Evolutionary conservation across 2,797 vertebrate genomes (phyloP).

Genomic region (Melanotaenia nigrans): DNA sequence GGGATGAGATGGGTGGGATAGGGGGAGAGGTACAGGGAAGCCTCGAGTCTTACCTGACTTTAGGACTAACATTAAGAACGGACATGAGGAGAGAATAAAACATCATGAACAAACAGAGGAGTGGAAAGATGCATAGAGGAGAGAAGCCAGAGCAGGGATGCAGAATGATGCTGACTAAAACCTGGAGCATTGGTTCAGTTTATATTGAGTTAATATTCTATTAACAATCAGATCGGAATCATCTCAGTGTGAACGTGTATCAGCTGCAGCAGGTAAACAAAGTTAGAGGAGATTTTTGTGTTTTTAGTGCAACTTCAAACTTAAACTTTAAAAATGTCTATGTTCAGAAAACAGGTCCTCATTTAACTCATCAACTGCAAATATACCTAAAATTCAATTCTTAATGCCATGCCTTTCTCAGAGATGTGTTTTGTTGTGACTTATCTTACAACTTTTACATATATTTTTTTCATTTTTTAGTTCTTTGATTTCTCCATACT

Average conservation of each 20-base stretch:
- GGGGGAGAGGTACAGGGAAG: background rate
- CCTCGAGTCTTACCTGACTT: conserved; percentile 94
- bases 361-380: too few species aligned
- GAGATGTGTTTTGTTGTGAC: too few species aligned
- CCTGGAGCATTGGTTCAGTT: background rate
- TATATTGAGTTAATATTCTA: background rate
- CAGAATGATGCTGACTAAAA: conserved; percentile 23
- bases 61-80: conserved; percentile 94
- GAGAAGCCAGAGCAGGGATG: conserved; percentile 45
- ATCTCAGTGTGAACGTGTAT: background rate
- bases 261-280: background rate
- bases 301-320: too few species aligned
- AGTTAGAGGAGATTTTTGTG: background rate
- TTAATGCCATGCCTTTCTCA: too few species aligned
- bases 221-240: background rate
- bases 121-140: conserved; percentile 53
- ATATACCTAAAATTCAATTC: too few species aligned
- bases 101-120: conserved; percentile 66
- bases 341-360: too few species aligned
- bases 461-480: too few species aligned
- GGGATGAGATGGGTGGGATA: conserved; percentile 18
- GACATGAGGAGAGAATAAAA: conserved; percentile 81
- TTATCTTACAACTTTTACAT: too few species aligned
- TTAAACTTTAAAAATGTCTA: too few species aligned
- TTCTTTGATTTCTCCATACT: too few species aligned